These are phyloP conservation scores for Anolis carolinensis DNA, from an alignment of 2,113 vertebrate species.

Conservation along the genomic window DNA sequence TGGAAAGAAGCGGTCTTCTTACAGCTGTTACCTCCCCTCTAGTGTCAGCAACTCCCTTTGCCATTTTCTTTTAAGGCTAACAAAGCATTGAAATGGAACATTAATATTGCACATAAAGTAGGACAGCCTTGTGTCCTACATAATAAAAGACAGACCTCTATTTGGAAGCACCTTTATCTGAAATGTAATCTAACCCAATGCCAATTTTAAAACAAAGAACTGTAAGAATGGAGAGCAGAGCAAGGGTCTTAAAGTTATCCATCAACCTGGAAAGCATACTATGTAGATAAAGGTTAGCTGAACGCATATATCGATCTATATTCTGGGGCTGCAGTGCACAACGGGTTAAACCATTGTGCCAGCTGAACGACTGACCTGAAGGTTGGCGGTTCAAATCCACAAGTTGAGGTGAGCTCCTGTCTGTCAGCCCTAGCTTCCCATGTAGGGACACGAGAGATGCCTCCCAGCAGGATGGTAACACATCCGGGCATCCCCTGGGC, in stretches of 20 bases:
- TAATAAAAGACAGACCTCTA: not conserved
- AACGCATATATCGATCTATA: not conserved
- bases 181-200: not conserved
- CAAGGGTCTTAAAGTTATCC: not conserved
- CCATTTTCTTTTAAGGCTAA: slow-evolving; percentile 14
- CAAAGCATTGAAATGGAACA: slow-evolving; percentile 50
- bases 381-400: no score
- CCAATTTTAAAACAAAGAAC: not conserved
- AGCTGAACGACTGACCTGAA: no score
- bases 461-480: no score
- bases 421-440: no score
- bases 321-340: no score
- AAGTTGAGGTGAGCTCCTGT: no score
- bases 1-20: fast-evolving
- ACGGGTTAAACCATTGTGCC: no score
- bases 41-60: slow-evolving; percentile 25
- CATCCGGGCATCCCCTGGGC: no score
- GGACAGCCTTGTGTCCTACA: not conserved
- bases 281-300: not conserved
- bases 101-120: not conserved
- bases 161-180: not conserved
- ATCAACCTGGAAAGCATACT: not conserved
- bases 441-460: no score
- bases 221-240: not conserved
- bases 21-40: fast-evolving